Conservation (phyloP, 2,797 vertebrate genomes). For the Pantherophis alleghaniensis region DNA sequence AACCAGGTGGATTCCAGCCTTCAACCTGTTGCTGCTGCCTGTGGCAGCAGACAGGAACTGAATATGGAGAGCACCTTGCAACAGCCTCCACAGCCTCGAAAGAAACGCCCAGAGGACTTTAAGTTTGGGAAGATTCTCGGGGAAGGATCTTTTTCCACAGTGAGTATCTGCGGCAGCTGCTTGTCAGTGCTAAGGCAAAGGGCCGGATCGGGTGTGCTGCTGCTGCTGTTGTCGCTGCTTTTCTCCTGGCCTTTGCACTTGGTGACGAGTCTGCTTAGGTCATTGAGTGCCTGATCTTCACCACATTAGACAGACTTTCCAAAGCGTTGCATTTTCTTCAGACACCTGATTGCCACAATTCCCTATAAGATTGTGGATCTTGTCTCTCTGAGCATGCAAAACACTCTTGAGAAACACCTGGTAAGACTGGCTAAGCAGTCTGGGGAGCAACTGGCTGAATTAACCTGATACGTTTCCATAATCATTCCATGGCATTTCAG, state of each 20-base stretch:
- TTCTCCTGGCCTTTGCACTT: neutral
- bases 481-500: neutral
- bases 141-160: conserved; percentile 98
- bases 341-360: too few species aligned
- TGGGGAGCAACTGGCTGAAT: neutral
- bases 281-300: neutral
- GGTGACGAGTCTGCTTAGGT: neutral
- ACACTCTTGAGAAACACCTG: too few species aligned
- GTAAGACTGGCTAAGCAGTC: neutral
- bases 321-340: neutral
- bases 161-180: conserved; percentile 63
- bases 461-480: neutral
- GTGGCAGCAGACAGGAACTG: conserved; percentile 83
- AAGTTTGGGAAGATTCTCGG: conserved; percentile 97
- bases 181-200: neutral
- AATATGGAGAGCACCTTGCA: conserved; percentile 85
- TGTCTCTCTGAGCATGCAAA: neutral
- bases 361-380: neutral
- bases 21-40: conserved; percentile 83
- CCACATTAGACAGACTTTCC: too few species aligned
- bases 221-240: fast-evolving
- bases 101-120: conserved; percentile 97
- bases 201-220: neutral
- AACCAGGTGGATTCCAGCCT: conserved; percentile 88
- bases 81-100: conserved; percentile 86